Evolutionary conservation across 2,888 invertebrate species (phyloP), one percentile per base, ranked within the genome.

Genomic region (Polymixis lichenea): DNA sequence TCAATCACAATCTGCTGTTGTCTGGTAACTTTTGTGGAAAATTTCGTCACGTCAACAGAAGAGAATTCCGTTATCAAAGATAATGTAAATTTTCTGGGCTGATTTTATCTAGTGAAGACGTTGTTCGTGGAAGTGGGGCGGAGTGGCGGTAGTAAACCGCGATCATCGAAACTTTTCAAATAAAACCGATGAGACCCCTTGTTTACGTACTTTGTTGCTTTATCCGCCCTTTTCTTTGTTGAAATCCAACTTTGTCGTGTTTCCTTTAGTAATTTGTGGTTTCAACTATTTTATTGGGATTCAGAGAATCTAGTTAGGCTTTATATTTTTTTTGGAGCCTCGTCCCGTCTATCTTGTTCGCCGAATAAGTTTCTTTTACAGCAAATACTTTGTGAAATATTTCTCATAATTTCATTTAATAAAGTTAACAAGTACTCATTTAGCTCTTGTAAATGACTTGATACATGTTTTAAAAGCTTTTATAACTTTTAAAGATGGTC

Each of bases 141-240:
- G 70, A 9, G 60, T 38, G 77, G 69, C 60, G 85, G 90, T 88
- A 92, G 90, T 93, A 92, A 93, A 93, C 93, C 91, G 90, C 90
- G 89, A 91, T 92, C 90, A 91, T 92, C 89, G 88, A 90, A 95
- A 95, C 93, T 95, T 95, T 95, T 92, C 94, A 93, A 95, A 95
- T 95, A 95, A 95, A 95, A 93, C 91, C 92, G 91, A 94, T 93
- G 93, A 92, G 91, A 87, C 90, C 90, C 90, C 91, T 93, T 94
- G 94, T 95, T 95, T 94, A 93, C 93, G 93, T 89, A 92, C 91
- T 93, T 92, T 92, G 93, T 92, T 91, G 90, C 90, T 89, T 88
- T 88, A 90, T 90, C 90, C 90, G 90, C 89, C 91, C 90, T 91
- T 91, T 93, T 90, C 91, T 94, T 92, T 90, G 92, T 92, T 90